Conservation (phyloP, 2,113 vertebrate species). For the Rhombomys opimus region DNA sequence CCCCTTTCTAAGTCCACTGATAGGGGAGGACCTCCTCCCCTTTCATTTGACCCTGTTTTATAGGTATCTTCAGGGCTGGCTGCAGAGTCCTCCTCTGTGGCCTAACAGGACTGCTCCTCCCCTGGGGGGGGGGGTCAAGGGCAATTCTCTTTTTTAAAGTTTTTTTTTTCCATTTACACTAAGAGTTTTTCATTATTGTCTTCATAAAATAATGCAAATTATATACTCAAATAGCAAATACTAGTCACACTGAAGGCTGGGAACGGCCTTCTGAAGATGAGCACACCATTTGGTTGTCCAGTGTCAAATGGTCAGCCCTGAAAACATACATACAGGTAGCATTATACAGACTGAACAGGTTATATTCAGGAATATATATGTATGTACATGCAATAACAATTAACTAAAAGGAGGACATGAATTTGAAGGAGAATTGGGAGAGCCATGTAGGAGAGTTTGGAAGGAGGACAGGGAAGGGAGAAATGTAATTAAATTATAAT, state of each 20-base stretch:
- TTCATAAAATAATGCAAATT: constrained; percentile 32
- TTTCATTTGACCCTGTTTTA: too few relatives aligned
- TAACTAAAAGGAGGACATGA: neutral
- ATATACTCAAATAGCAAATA: neutral
- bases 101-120: too few relatives aligned
- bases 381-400: neutral
- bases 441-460: neutral
- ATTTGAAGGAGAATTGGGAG: neutral
- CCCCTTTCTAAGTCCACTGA: too few relatives aligned
- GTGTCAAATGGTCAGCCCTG: neutral
- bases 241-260: neutral
- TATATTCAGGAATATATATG: neutral
- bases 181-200: neutral
- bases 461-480: neutral
- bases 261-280: neutral
- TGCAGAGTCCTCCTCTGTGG: too few relatives aligned
- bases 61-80: too few relatives aligned
- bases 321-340: neutral
- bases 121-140: too few relatives aligned
- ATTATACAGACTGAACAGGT: neutral
- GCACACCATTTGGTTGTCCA: neutral
- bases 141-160: too few relatives aligned
- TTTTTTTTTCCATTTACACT: neutral
- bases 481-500: neutral
- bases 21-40: too few relatives aligned